These are phyloP conservation scores for Melanotus villosus DNA, from an alignment of 2,888 invertebrate species.

Conservation along the genomic window DNA sequence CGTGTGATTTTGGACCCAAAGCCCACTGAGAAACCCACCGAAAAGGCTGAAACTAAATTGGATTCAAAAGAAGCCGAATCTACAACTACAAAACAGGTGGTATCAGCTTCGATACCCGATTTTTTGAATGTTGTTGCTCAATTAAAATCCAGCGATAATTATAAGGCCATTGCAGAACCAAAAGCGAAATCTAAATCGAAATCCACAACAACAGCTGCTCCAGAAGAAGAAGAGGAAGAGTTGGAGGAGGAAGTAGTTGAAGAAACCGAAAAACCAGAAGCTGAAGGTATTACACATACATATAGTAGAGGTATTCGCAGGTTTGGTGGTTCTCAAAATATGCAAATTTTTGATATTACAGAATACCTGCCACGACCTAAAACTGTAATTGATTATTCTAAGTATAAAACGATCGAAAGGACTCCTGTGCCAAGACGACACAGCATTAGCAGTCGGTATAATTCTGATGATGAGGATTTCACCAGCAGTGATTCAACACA, in stretches of 20 bases:
- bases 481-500: constrained; percentile 22
- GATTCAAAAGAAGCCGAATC: constrained; percentile 48
- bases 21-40: constrained; percentile 57
- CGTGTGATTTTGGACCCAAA: constrained; percentile 62
- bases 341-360: constrained; percentile 63
- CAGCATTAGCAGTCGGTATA: constrained; percentile 58
- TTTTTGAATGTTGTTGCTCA: constrained; percentile 62
- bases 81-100: constrained; percentile 51
- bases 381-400: constrained; percentile 64
- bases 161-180: constrained; percentile 62
- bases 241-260: constrained; percentile 33
- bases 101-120: constrained; percentile 61
- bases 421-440: constrained; percentile 47
- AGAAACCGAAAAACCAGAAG: constrained; percentile 40
- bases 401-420: constrained; percentile 65
- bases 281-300: constrained; percentile 58
- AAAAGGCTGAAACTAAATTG: background rate
- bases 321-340: constrained; percentile 55
- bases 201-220: constrained; percentile 39
- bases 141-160: constrained; percentile 57
- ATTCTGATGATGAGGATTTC: constrained; percentile 48
- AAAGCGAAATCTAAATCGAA: constrained; percentile 52
- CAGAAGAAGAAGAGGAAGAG: constrained; percentile 42
- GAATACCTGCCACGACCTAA: constrained; percentile 63
- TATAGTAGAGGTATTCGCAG: no score